Percentiles rank a stretch among this genome's conserved stretches.
phyloP scores from a whole-genome alignment of 2,797 vertebrate species.

The Trachurus trachurus region DNA sequence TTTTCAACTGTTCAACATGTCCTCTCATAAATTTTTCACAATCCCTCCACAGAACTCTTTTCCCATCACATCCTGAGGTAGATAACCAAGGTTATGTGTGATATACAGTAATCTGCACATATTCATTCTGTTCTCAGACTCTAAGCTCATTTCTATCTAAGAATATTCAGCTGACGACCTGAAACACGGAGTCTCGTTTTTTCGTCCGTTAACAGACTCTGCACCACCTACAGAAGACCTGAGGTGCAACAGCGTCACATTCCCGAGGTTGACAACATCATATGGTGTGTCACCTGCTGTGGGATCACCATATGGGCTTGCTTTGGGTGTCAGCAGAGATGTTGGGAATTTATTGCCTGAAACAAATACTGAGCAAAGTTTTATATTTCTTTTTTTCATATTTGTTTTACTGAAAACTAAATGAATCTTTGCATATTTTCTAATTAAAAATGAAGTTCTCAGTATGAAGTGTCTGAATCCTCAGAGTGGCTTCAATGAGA shows the following conservation, averaged over 20 bases:
- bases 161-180: neutral
- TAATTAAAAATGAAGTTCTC: neutral
- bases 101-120: constrained; percentile 18
- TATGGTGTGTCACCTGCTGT: constrained; percentile 39
- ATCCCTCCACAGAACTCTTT: constrained; percentile 8
- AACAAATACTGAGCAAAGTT: constrained; percentile 16
- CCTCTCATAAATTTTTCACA: constrained; percentile 61
- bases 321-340: neutral
- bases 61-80: constrained; percentile 15
- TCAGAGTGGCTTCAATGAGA: neutral
- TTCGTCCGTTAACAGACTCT: constrained; percentile 44
- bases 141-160: neutral
- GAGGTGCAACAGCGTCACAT: constrained; percentile 21
- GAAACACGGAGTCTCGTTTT: constrained; percentile 15
- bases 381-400: neutral
- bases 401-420: neutral
- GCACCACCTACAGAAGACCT: constrained; percentile 60
- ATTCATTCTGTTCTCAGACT: constrained; percentile 10
- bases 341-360: neutral
- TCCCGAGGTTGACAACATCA: constrained; percentile 38
- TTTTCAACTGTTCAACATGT: constrained; percentile 33
- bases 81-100: constrained; percentile 30
- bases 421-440: neutral
- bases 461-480: neutral
- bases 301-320: constrained; percentile 54